Base-by-base conservation (phyloP, 2,797 vertebrate genomes). In the Acanthurus lineatus region DNA sequence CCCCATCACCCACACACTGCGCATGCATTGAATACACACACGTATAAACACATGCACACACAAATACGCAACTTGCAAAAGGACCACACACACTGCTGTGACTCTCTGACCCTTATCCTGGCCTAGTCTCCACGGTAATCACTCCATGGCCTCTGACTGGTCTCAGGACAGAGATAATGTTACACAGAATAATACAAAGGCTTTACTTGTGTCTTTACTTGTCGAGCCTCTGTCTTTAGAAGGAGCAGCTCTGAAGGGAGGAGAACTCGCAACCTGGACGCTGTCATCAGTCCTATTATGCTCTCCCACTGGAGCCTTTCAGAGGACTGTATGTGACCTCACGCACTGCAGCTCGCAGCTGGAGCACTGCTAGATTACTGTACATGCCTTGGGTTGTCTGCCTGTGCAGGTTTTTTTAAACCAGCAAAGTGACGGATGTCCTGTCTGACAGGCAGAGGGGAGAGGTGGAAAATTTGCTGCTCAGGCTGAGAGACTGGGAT, bases 41-140 rank as follows among this genome's bases (percentile, higher is more conserved):
- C 48, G 79, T 15, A 56, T 52, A 83, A 69, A 90, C 76, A 87
- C 35, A 10, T 40, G 66, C 61, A 61, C 57, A 76, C 77, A 76
- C 73, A 89, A 73, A 88, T 61, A 85, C 51, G 16, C 77, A 76
- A 83, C 68, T 72, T 60, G 69, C 42, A 22, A 53, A 60, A 79
- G 28, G 91, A 92, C 92, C 91, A 92, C 94, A 93, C 93, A 92
- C 89, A 87, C 57, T 64, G 90, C 77, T 73, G 47, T 65, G 73
- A 84, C 79, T 77, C 74, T 49, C 72, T 91, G 91, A 93, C 91
- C 88, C 73, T 44, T 57, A 42, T 47, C 45, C 42, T 40, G 58
- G 73, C 81, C 79, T 70, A 17, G 69, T 66, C 76, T 76, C 74
- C 70, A 42, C 44, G 60, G 78, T 80, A 90, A 86, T 91, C 83